Conservation (phyloP, 2,113 vertebrate genomes). For the Periophthalmus modestus region DNA sequence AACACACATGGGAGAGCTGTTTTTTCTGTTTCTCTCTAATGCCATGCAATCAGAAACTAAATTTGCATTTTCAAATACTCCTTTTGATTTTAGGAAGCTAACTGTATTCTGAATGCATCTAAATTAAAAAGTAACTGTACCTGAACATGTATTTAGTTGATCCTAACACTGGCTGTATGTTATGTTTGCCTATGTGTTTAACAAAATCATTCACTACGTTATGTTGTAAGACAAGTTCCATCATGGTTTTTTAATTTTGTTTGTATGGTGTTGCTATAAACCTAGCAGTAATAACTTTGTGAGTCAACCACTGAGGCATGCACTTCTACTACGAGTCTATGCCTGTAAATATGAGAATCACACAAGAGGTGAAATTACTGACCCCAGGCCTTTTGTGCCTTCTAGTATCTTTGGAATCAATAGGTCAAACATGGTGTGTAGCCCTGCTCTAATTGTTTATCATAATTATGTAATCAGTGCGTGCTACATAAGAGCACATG, state of each 20-base stretch:
- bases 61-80: too few relatives aligned
- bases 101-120: too few relatives aligned
- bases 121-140: too few relatives aligned
- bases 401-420: slow-evolving; percentile 8
- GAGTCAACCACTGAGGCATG: slow-evolving; percentile 14
- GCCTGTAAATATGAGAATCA: slow-evolving; percentile 37
- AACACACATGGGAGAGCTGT: too few relatives aligned
- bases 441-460: neutral
- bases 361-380: slow-evolving; percentile 35
- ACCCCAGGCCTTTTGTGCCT: neutral
- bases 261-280: slow-evolving; percentile 1
- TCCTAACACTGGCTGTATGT: too few relatives aligned
- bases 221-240: slow-evolving; percentile 43
- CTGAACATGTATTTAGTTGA: too few relatives aligned
- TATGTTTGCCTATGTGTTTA: neutral
- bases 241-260: slow-evolving; percentile 28
- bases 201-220: too few relatives aligned
- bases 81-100: too few relatives aligned
- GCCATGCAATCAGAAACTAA: too few relatives aligned
- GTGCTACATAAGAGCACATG: neutral
- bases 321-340: slow-evolving; percentile 28
- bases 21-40: too few relatives aligned
- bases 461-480: neutral
- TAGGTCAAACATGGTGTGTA: neutral
- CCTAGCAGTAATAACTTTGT: slow-evolving; percentile 13